Conservation (phyloP, 2,797 vertebrate species). For the Fistularia commersonii region DNA sequence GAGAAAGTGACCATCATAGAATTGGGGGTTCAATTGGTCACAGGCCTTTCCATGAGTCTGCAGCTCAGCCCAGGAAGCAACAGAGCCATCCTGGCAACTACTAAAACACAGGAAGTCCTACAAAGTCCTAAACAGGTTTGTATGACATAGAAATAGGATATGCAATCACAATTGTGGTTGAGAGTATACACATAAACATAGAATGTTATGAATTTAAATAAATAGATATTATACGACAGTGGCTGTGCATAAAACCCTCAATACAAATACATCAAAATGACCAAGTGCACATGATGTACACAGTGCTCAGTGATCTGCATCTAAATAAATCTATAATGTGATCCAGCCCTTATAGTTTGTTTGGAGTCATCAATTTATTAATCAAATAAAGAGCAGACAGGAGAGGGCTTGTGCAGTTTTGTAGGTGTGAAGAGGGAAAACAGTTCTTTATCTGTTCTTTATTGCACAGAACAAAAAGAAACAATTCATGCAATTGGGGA, state of each 20-base stretch:
- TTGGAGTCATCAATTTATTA: no score
- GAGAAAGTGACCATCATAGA: constrained; percentile 94
- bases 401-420: no score
- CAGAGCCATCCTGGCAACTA: constrained; percentile 83
- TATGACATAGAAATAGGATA: neutral
- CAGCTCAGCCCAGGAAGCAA: constrained; percentile 82
- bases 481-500: no score
- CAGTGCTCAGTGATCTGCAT: no score
- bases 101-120: constrained; percentile 86
- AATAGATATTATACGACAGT: neutral
- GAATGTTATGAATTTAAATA: neutral
- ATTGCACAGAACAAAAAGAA: no score
- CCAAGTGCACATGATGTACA: neutral
- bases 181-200: neutral
- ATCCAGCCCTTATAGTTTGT: no score
- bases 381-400: no score
- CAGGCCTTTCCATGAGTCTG: constrained; percentile 84
- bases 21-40: constrained; percentile 89
- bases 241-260: neutral
- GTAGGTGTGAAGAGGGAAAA: no score
- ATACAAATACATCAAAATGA: neutral
- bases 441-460: no score
- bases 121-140: constrained; percentile 88
- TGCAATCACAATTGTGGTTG: neutral
- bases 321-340: no score